These are phyloP conservation scores for Cephus nigrinus DNA, from an alignment of 2,888 invertebrate species.

Conservation along the genomic window DNA sequence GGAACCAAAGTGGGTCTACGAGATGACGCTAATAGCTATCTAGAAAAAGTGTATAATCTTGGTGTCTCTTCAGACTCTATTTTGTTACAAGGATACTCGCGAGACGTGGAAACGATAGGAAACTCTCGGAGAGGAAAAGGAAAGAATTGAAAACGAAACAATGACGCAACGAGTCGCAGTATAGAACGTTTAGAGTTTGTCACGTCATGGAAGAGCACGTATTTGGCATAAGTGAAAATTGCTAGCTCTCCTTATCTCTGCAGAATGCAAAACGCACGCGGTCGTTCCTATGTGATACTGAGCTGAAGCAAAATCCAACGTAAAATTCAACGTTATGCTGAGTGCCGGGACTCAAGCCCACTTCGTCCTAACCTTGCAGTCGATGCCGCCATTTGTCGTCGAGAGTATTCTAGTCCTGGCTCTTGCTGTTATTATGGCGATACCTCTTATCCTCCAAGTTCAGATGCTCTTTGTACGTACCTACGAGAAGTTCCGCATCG, in stretches of 20 bases:
- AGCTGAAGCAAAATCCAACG: not conserved
- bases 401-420: constrained; percentile 51
- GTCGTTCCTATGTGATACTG: not conserved
- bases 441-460: constrained; percentile 49
- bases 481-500: not conserved
- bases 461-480: constrained; percentile 49
- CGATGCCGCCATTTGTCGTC: constrained; percentile 49
- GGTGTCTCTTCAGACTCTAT: not conserved
- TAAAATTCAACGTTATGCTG: constrained; percentile 45
- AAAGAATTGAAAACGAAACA: not conserved
- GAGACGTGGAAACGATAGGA: not conserved
- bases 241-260: not conserved
- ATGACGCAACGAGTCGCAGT: not conserved
- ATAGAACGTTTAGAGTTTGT: not conserved
- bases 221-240: not conserved
- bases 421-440: constrained; percentile 48
- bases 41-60: not conserved
- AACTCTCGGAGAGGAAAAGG: not conserved
- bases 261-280: too few species aligned
- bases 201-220: not conserved
- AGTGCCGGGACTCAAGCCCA: constrained; percentile 41
- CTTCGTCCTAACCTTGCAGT: constrained; percentile 51
- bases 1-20: not conserved
- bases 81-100: not conserved
- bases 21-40: not conserved